These are phyloP conservation scores for Brenthis ino DNA, from an alignment of 2,888 invertebrate species.

Conservation along the genomic window DNA sequence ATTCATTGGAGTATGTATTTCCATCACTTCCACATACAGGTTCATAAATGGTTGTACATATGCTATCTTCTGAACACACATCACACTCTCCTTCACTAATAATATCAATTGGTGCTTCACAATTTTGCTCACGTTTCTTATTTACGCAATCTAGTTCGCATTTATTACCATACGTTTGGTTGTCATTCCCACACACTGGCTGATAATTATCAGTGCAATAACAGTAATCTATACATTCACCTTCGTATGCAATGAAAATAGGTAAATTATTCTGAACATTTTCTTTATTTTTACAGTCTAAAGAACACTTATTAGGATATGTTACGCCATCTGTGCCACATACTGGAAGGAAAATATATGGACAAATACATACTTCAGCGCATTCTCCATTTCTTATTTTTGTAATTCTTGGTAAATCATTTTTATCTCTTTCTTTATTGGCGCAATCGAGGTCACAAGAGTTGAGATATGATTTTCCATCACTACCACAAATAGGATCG, in stretches of 20 bases:
- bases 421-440: slow-evolving; percentile 18
- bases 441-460: slow-evolving; percentile 16
- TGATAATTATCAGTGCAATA: slow-evolving; percentile 32
- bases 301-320: slow-evolving; percentile 37
- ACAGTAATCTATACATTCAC: slow-evolving; percentile 36
- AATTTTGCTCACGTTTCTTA: slow-evolving; percentile 17
- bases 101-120: background rate
- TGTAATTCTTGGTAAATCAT: slow-evolving; percentile 9
- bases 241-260: slow-evolving; percentile 20
- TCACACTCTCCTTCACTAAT: slow-evolving; percentile 42
- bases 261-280: slow-evolving; percentile 9
- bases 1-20: slow-evolving; percentile 39
- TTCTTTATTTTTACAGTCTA: slow-evolving; percentile 35
- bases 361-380: slow-evolving; percentile 31
- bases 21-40: slow-evolving; percentile 43
- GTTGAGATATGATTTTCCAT: slow-evolving; percentile 15
- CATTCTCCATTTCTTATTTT: slow-evolving; percentile 30
- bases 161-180: slow-evolving; percentile 43
- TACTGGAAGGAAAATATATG: slow-evolving; percentile 37
- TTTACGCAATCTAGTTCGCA: slow-evolving; percentile 41
- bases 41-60: slow-evolving; percentile 27
- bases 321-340: slow-evolving; percentile 43
- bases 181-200: slow-evolving; percentile 48
- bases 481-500: slow-evolving; percentile 30
- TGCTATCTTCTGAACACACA: slow-evolving; percentile 33